Conservation (phyloP, 2,888 invertebrate genomes). For the Epinotia ramella region DNA sequence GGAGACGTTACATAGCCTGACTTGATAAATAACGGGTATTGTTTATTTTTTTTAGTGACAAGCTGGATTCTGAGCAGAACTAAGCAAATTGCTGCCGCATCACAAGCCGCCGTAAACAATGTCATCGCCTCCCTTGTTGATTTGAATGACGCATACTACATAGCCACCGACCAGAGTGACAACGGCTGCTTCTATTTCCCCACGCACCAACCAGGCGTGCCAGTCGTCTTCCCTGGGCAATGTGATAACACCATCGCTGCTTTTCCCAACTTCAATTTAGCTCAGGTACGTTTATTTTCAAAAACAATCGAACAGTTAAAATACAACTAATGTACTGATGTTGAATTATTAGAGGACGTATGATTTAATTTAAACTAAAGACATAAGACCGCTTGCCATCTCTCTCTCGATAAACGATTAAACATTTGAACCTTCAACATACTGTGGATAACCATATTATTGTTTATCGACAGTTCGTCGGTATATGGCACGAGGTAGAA, state of each 20-base stretch:
- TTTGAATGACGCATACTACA: conserved; percentile 45
- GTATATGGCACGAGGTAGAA: conserved; percentile 84
- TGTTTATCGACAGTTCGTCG: conserved; percentile 69
- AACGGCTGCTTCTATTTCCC: conserved; percentile 66
- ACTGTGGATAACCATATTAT: not conserved
- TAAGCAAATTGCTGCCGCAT: conserved; percentile 29
- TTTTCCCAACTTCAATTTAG: conserved; percentile 51
- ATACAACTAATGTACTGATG: not conserved
- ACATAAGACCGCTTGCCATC: not conserved
- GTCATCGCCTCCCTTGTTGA: conserved; percentile 37
- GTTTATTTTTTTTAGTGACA: conserved; percentile 46
- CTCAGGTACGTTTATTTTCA: conserved; percentile 6
- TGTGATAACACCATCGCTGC: conserved; percentile 57
- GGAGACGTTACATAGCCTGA: too few relatives aligned
- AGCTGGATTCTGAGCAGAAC: conserved; percentile 51
- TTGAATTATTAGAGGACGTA: too few relatives aligned
- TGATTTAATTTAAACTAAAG: too few relatives aligned
- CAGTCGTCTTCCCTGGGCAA: conserved; percentile 62
- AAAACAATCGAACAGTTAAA: not conserved
- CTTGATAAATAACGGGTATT: not conserved
- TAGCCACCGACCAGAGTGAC: conserved; percentile 39
- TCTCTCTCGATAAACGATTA: not conserved
- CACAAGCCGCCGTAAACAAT: conserved; percentile 38
- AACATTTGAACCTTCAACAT: not conserved
- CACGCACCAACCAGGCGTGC: conserved; percentile 53